phyloP scores from a whole-genome alignment of 2,797 vertebrate genomes.

The Enteromius argenteus region DNA sequence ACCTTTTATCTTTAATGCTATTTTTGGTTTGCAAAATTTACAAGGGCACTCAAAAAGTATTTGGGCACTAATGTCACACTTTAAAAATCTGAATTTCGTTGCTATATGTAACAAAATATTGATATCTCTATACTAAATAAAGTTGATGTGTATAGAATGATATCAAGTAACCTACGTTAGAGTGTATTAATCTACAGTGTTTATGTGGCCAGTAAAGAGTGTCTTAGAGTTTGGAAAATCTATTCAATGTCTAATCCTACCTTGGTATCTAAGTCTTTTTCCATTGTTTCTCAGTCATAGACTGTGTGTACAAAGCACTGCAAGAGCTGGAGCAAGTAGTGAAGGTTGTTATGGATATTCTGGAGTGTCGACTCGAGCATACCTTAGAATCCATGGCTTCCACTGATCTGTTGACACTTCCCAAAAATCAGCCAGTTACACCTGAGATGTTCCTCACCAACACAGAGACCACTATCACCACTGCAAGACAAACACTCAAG shows the following conservation, averaged over 20 bases:
- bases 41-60: neutral
- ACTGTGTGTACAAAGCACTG: conserved; percentile 71
- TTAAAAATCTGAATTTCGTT: neutral
- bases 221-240: neutral
- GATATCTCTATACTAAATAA: neutral
- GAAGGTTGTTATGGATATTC: conserved; percentile 73
- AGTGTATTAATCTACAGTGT: neutral
- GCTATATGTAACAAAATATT: neutral
- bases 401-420: conserved; percentile 77
- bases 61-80: neutral
- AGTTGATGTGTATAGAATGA: neutral
- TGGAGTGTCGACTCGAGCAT: conserved; percentile 83
- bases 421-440: conserved; percentile 73
- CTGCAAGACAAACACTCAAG: conserved; percentile 69
- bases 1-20: neutral
- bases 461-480: conserved; percentile 68
- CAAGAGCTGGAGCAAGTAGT: conserved; percentile 73
- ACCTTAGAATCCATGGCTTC: conserved; percentile 74
- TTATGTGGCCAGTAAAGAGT: neutral
- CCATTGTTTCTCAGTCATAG: conserved; percentile 71
- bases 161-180: neutral
- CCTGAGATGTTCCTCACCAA: conserved; percentile 75
- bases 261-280: neutral
- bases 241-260: neutral
- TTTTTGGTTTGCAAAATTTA: neutral